A percentile compares a stretch with the other conserved stretches of the same genome.
phyloP scores from a whole-genome alignment of 2,113 vertebrate genomes.

The Conger conger region DNA sequence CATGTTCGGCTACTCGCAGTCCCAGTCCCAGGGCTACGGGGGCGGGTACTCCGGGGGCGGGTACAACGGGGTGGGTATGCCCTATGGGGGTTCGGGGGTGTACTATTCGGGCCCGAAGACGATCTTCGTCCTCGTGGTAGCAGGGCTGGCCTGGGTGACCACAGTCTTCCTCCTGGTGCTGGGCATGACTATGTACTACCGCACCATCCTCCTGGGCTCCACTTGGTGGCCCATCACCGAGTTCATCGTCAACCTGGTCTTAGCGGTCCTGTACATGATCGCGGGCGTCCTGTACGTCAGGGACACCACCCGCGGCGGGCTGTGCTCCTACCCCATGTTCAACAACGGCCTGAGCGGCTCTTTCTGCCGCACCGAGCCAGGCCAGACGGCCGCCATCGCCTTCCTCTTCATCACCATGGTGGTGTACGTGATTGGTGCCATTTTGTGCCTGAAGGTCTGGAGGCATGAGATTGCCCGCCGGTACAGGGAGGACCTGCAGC shows the following conservation, averaged over 20 bases:
- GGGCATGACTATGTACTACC: constrained; percentile 98
- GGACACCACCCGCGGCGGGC: constrained; percentile 87
- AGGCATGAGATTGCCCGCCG: constrained; percentile 82
- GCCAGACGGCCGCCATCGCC: constrained; percentile 90
- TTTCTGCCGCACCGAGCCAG: constrained; percentile 89
- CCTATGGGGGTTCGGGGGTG: constrained; percentile 64
- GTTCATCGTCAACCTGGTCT: constrained; percentile 83
- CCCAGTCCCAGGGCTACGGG: constrained; percentile 67
- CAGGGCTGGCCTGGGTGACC: constrained; percentile 83
- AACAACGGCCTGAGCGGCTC: constrained; percentile 79
- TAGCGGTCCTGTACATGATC: constrained; percentile 87
- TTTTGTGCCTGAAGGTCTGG: constrained; percentile 91
- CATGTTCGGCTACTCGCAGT: constrained; percentile 84
- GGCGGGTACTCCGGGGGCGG: neutral
- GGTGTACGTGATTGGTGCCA: constrained; percentile 82
- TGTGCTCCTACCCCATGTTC: constrained; percentile 86
- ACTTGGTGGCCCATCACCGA: constrained; percentile 95
- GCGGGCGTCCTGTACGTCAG: constrained; percentile 87
- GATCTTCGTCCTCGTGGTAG: constrained; percentile 86
- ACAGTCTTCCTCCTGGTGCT: constrained; percentile 86
- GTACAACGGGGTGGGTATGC: constrained; percentile 20
- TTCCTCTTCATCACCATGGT: constrained; percentile 87
- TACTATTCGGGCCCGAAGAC: constrained; percentile 91
- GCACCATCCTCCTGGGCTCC: constrained; percentile 91
- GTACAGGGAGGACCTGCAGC: constrained; percentile 70